Percentiles rank a stretch among this genome's conserved stretches.
Conservation (phyloP, 2,113 vertebrate species). For the Pyxicephalus adspersus region DNA sequence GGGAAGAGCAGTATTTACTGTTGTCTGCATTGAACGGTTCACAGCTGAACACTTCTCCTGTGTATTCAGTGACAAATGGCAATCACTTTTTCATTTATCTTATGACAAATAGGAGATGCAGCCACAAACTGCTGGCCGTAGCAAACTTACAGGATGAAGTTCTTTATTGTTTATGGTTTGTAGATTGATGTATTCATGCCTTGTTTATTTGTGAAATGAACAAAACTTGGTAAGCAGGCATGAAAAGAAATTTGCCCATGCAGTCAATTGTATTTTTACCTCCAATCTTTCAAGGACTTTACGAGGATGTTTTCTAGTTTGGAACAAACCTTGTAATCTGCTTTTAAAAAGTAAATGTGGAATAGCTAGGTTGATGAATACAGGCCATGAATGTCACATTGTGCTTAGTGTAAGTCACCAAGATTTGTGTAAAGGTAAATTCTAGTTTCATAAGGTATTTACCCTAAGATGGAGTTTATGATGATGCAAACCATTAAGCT, state of each 20-base stretch:
- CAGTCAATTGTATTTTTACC: constrained; percentile 73
- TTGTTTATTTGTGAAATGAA: constrained; percentile 89
- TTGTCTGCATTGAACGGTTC: constrained; percentile 72
- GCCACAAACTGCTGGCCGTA: constrained; percentile 84
- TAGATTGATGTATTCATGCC: constrained; percentile 88
- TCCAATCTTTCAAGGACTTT: constrained; percentile 75
- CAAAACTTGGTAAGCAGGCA: constrained; percentile 85
- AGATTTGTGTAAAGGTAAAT: too few relatives aligned
- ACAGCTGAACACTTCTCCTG: constrained; percentile 78
- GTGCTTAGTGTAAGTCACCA: too few relatives aligned
- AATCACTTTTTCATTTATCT: constrained; percentile 88
- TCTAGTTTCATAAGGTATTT: too few relatives aligned
- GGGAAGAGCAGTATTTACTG: constrained; percentile 72
- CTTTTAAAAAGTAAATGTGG: constrained; percentile 62
- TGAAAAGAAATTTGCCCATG: constrained; percentile 78
- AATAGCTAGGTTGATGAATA: too few relatives aligned
- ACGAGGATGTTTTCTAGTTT: constrained; percentile 79
- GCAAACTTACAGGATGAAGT: constrained; percentile 89
- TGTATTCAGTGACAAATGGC: constrained; percentile 84
- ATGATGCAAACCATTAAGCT: too few relatives aligned
- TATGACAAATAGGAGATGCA: constrained; percentile 88
- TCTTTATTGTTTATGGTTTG: constrained; percentile 89
- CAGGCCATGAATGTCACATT: too few relatives aligned
- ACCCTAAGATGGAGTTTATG: too few relatives aligned
- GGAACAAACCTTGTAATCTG: constrained; percentile 76